A percentile compares a stretch with the other conserved stretches of the same genome.
Conservation (phyloP, 2,888 invertebrate species). For the Nasonia oneida region DNA sequence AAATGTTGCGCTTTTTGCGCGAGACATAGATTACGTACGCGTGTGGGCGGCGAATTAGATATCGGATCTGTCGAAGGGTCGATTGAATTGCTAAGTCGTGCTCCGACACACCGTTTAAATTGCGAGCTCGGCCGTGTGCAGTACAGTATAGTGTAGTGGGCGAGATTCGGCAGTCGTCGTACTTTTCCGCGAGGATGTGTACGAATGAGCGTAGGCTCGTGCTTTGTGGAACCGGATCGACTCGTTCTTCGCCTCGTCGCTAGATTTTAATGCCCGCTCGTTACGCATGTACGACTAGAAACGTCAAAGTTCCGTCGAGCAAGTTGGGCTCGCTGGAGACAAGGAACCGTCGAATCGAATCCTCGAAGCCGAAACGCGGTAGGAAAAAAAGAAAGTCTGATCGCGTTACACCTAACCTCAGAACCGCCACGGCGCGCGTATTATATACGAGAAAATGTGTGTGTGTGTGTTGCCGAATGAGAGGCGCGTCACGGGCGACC, state of each 20-base stretch:
- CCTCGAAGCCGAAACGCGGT: neutral
- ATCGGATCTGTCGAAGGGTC: slow-evolving; percentile 11
- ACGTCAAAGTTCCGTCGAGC: too few species aligned
- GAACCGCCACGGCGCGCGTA: neutral
- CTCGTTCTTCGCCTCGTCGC: too few species aligned
- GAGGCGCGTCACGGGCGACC: slow-evolving; percentile 67
- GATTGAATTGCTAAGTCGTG: slow-evolving; percentile 7
- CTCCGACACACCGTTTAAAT: neutral
- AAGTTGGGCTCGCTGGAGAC: too few species aligned
- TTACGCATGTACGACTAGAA: too few species aligned
- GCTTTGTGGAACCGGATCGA: too few species aligned
- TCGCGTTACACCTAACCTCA: slow-evolving; percentile 55
- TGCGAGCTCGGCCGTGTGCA: neutral
- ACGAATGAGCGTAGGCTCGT: too few species aligned
- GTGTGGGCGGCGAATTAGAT: neutral
- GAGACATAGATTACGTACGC: neutral
- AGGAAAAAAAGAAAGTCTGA: slow-evolving; percentile 25
- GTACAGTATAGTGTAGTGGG: neutral
- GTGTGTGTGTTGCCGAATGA: neutral
- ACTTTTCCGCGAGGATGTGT: neutral
- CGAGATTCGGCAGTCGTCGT: neutral
- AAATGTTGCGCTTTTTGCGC: neutral
- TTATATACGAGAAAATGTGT: slow-evolving; percentile 31
- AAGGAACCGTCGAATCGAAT: neutral
- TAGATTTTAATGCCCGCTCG: too few species aligned